phyloP scores from a whole-genome alignment of 2,888 invertebrate species.

The Euclidia mi region DNA sequence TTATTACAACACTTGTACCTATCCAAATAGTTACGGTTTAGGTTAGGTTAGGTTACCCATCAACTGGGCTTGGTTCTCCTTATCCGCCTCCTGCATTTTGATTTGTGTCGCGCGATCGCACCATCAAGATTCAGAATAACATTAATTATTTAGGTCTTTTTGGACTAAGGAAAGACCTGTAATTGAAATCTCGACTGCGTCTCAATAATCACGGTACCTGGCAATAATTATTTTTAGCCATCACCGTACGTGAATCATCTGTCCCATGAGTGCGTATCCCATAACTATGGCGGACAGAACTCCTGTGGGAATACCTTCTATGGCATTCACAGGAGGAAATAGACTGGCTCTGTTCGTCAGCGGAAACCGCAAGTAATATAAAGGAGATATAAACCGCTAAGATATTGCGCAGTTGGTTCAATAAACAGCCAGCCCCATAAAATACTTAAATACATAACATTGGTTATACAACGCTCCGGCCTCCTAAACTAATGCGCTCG shows the following conservation, averaged over 20 bases:
- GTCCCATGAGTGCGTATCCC: background rate
- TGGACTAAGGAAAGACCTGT: too few species aligned
- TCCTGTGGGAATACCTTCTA: conserved; percentile 3
- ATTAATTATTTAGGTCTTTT: too few species aligned
- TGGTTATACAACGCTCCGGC: background rate
- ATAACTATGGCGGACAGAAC: background rate
- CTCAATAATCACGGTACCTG: background rate
- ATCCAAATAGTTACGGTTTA: too few species aligned
- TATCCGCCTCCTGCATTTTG: too few species aligned
- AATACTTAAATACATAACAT: conserved; percentile 7
- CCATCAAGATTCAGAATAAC: too few species aligned
- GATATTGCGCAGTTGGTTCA: conserved; percentile 6
- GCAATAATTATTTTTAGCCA: background rate
- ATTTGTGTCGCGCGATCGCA: too few species aligned
- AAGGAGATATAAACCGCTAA: conserved; percentile 1
- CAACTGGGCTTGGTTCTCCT: too few species aligned
- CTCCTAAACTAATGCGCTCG: background rate
- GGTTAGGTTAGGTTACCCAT: too few species aligned
- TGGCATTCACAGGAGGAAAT: conserved; percentile 3
- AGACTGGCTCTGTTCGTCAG: conserved; percentile 4
- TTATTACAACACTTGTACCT: too few species aligned
- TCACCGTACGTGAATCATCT: background rate
- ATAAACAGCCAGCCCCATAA: conserved; percentile 1
- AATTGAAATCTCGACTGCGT: too few species aligned
- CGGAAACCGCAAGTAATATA: conserved; percentile 5